Evolutionary conservation across 2,797 vertebrate genomes (phyloP).

Genomic region (Sebastes cheni): DNA sequence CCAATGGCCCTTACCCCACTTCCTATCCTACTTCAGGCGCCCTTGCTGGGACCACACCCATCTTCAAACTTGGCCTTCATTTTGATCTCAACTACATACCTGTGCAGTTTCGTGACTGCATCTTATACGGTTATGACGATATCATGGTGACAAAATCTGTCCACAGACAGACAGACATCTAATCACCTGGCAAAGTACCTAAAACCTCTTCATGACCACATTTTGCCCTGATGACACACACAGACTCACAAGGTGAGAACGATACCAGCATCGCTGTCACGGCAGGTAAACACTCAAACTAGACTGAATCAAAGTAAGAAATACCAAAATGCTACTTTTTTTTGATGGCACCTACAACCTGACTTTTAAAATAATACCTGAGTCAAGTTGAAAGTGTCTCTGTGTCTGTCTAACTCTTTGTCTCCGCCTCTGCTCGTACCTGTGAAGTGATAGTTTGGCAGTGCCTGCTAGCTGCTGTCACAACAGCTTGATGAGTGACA

Average conservation of each 20-base stretch:
- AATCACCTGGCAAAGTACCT: background rate
- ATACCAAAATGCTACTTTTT: background rate
- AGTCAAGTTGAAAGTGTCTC: conserved; percentile 19
- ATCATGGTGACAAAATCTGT: background rate
- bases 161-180: background rate
- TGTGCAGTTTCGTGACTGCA: background rate
- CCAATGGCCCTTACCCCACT: background rate
- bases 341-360: background rate
- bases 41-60: too few relatives aligned
- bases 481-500: conserved; percentile 62
- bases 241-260: background rate
- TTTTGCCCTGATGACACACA: background rate
- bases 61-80: too few relatives aligned
- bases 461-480: conserved; percentile 62
- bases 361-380: conserved; percentile 13
- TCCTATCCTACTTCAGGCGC: too few relatives aligned
- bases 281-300: background rate
- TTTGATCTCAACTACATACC: too few relatives aligned
- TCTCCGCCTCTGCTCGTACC: conserved; percentile 32
- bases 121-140: background rate
- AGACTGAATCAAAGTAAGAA: background rate
- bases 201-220: background rate
- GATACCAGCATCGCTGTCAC: background rate
- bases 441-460: conserved; percentile 52
- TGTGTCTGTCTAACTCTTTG: background rate